Evolutionary conservation across 2,888 invertebrate genomes (phyloP), one percentile per base, ranked within the genome.

Genomic region (Sphecodes monilicornis): DNA sequence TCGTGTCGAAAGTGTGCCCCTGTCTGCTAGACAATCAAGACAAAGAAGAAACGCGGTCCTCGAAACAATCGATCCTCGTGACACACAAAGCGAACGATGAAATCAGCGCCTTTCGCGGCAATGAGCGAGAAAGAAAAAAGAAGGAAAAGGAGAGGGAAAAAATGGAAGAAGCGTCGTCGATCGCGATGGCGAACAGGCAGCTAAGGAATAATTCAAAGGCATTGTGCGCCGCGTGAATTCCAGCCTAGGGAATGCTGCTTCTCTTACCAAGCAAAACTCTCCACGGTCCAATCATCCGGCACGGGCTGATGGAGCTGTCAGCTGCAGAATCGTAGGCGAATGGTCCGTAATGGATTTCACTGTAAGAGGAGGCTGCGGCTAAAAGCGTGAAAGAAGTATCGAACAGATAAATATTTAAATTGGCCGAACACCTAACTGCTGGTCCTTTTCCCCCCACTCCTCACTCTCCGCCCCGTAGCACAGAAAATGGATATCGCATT

Each of bases 271-370:
- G 74, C 80, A 85, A 87, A 85, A 87, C 89, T 87, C 88, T 89
- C 89, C 76, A 87, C 69, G 76, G 82, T 78, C 89, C 89, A 89
- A 89, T 89, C 89, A 89, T 86, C 84, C 88, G 68, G 70, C 74
- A 60, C 71, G 68, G 78, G 76, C 80, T 83, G 89, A 89, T 89
- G 89, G 89, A 89, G 84, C 89, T 89, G 89, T 89, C 89, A 89
- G 88, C 82, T 86, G 89, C 89, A 89, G 89, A 89, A 86, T 89
- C 86, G 87, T 71, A 86, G 79, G 84, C 87, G 89, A 89, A 89
- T 88, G 78, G 89, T 78, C 76, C 86, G 89, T 89, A 89, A 89
- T 89, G 88, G 89, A 74, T 89, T 89, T 86, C 88, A 41, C 86
- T 75, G 86, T 74, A 89, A 80, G 84, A 82, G 79, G 79, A 66